Base-by-base conservation (phyloP, 2,113 vertebrate species). In the Ceyx margarethae region DNA sequence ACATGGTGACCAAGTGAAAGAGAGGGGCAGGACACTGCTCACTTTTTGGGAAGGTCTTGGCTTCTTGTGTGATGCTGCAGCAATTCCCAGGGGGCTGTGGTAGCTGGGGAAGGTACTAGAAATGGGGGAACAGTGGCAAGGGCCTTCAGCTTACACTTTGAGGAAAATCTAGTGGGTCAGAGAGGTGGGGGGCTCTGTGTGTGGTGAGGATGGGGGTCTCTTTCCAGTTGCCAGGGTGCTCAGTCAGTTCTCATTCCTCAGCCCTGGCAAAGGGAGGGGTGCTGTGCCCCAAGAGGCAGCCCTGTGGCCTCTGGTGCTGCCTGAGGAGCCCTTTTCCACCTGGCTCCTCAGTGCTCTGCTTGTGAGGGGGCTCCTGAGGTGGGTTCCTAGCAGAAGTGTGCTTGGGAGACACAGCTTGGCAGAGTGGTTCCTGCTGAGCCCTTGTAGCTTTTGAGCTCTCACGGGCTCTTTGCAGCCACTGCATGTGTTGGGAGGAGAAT, bases 1-100 rank as follows among this genome's bases (percentile, higher is more conserved):
- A 17, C 7, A 1, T 0, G 1, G 33, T 35, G 74, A 25, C 28
- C 64, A 22, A 26, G 31, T 1, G 0, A 11, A 81, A 51, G n/a
- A 64, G 33, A 53, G 15, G 22, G 4, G 6, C 21, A n/a, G 31
- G 19, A 28, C 14, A 17, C 31, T 54, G 29, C 56, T 74, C 0
- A 0, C 8, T 51, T 66, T 67, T 65, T 18, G 37, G 73, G 68
- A 72, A 54, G 33, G 14, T 45, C 46, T 65, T 42, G 56, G 17
- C 35, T 60, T 43, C 50, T 56, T 23, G 15, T 13, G 40, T 26
- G n/a, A 46, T 37, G 54, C 50, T 83, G 48, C 58, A 67, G 62
- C 31, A 62, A 21, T 53, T 43, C 29, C 54, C 18, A 12, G 5
- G 17, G 64, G 28, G 17, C 17, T 57, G 25, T 0, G 3, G 16